Percentiles rank a stretch among this genome's conserved stretches.
phyloP scores from a whole-genome alignment of 2,113 vertebrate species.

The Montifringilla adamsi region DNA sequence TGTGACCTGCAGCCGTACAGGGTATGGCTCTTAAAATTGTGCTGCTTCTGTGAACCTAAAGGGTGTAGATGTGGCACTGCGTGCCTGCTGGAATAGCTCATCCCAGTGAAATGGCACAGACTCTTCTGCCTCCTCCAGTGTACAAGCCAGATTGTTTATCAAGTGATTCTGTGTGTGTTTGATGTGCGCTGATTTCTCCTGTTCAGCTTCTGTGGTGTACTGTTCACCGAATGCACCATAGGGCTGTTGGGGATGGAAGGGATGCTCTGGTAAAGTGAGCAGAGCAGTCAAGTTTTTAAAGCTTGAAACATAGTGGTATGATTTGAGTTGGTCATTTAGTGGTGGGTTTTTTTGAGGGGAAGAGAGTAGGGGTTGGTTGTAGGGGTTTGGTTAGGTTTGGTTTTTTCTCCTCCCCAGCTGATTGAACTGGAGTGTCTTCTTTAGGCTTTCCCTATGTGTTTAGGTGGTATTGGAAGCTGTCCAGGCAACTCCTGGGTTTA shows the following conservation, averaged over 20 bases:
- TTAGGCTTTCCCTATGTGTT: background rate
- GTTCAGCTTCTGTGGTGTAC: background rate
- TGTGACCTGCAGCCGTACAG: background rate
- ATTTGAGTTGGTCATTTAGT: background rate
- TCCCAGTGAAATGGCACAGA: background rate
- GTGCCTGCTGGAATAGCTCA: background rate
- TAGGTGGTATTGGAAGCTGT: background rate
- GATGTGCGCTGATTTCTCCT: background rate
- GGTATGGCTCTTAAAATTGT: background rate
- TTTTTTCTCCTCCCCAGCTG: background rate
- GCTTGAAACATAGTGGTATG: background rate
- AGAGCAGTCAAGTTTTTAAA: background rate
- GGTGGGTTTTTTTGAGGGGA: fast-evolving
- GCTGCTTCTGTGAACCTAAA: background rate
- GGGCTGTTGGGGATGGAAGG: background rate
- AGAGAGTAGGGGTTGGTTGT: background rate
- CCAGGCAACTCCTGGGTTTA: background rate
- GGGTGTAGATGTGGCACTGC: background rate
- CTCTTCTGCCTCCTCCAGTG: background rate
- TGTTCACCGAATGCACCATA: background rate
- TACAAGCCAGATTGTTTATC: background rate
- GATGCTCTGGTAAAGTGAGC: background rate
- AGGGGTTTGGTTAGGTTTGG: fast-evolving
- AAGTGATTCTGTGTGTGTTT: background rate
- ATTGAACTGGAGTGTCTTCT: background rate